Evolutionary conservation across 2,888 invertebrate species (phyloP).

Genomic region (Drosophila lutescens): DNA sequence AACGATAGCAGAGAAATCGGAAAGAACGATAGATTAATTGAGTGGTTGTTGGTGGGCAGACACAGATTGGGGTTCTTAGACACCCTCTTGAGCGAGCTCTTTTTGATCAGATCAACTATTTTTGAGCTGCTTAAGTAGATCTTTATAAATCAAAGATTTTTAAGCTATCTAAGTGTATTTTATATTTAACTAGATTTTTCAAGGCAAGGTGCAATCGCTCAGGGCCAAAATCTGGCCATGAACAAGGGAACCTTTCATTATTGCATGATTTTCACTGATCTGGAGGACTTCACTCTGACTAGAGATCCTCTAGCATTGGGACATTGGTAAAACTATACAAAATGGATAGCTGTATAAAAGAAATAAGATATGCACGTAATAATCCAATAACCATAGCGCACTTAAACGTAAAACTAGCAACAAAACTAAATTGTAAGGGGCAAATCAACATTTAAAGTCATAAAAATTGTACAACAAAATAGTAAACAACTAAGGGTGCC

Average conservation of each 20-base stretch:
- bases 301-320: slow-evolving; percentile 55
- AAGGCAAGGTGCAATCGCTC: slow-evolving; percentile 21
- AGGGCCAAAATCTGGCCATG: slow-evolving; percentile 8
- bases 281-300: slow-evolving; percentile 47
- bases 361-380: slow-evolving; percentile 37
- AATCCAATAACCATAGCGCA: slow-evolving; percentile 70
- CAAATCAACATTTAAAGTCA: slow-evolving; percentile 64
- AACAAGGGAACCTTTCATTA: slow-evolving; percentile 13
- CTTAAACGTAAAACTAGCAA: slow-evolving; percentile 54
- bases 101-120: slow-evolving; percentile 8
- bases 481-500: slow-evolving; percentile 48
- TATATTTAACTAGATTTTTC: slow-evolving; percentile 11
- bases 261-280: slow-evolving; percentile 21
- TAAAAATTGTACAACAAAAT: slow-evolving; percentile 61
- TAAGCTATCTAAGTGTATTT: slow-evolving; percentile 16
- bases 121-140: slow-evolving; percentile 24
- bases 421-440: slow-evolving; percentile 46
- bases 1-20: slow-evolving; percentile 13
- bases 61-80: slow-evolving; percentile 4
- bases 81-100: slow-evolving; percentile 24
- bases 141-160: not conserved
- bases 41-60: slow-evolving; percentile 16
- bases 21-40: slow-evolving; percentile 15
- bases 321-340: slow-evolving; percentile 13
- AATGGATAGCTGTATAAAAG: slow-evolving; percentile 21